phyloP scores from a whole-genome alignment of 1,140 invertebrate species.

The Acyrthosiphon pisum region DNA sequence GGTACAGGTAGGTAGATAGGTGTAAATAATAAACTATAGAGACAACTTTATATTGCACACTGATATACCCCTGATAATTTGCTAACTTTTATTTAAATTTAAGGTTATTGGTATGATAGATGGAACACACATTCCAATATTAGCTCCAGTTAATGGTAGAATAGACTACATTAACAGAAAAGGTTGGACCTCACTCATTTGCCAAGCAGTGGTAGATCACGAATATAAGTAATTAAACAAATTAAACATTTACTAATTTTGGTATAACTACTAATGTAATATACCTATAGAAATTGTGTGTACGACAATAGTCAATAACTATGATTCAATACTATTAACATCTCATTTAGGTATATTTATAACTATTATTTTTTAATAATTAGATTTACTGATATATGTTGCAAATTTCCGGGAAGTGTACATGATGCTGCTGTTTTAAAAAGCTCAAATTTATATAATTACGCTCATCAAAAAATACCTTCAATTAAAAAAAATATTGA shows the following conservation, averaged over 20 bases:
- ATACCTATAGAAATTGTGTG: background rate
- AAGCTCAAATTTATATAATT: background rate
- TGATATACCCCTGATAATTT: background rate
- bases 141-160: constrained; percentile 58
- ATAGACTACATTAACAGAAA: constrained; percentile 61
- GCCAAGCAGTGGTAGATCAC: constrained; percentile 60
- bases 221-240: constrained; percentile 55
- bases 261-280: background rate
- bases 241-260: background rate
- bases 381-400: background rate
- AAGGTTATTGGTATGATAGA: constrained; percentile 60
- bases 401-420: background rate
- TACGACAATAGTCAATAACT: constrained; percentile 2
- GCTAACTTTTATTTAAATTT: constrained; percentile 9
- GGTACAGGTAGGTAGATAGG: background rate
- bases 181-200: constrained; percentile 60
- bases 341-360: background rate
- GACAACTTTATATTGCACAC: background rate
- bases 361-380: background rate
- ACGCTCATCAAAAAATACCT: background rate
- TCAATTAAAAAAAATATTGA: constrained; percentile 1
- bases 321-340: background rate
- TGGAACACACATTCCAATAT: constrained; percentile 59
- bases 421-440: background rate
- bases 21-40: background rate